phyloP scores from a whole-genome alignment of 2,113 vertebrate species.

The Eurypyga helias region DNA sequence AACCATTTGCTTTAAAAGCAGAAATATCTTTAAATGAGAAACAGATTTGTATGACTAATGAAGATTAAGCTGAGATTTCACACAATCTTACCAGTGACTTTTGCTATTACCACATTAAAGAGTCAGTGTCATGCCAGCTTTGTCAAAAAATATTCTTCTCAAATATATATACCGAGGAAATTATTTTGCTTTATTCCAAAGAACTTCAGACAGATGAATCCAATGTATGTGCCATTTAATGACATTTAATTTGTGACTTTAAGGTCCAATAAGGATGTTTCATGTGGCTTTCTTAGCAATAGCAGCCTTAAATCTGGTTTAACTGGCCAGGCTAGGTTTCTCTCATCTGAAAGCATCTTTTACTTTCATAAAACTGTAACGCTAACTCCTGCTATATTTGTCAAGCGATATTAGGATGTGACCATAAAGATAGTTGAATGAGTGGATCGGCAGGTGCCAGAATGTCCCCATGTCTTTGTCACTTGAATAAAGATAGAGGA shows the following conservation, averaged over 20 bases:
- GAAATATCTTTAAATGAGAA: neutral
- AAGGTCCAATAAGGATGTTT: neutral
- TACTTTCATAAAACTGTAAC: neutral
- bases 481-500: neutral
- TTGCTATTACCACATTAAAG: slow-evolving; percentile 43
- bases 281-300: slow-evolving; percentile 30
- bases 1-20: neutral
- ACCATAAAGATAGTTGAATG: neutral
- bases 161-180: neutral
- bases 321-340: neutral
- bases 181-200: neutral
- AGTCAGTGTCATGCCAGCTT: neutral
- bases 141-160: neutral
- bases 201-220: neutral
- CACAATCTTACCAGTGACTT: neutral
- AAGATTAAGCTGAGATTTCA: slow-evolving; percentile 34
- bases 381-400: neutral
- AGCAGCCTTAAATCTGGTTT: neutral
- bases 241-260: neutral
- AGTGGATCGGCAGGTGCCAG: neutral
- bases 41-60: neutral
- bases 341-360: neutral
- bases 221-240: neutral
- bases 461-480: neutral
- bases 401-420: neutral